These are phyloP conservation scores for Sporophila hypoxantha DNA, from an alignment of 2,113 vertebrate species.

Conservation along the genomic window DNA sequence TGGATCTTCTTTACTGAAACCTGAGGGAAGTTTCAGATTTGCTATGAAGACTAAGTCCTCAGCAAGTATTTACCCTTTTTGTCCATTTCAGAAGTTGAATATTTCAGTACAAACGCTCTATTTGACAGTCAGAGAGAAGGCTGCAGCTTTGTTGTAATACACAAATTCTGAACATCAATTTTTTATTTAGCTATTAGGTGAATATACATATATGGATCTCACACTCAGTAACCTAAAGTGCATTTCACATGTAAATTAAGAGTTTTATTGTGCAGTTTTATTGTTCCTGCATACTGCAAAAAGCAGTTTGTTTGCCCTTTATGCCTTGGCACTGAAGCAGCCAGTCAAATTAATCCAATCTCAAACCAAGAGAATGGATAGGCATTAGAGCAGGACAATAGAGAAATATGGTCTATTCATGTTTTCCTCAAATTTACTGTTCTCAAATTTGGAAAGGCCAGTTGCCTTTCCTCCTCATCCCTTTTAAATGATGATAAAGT, in stretches of 20 bases:
- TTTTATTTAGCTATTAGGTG: not conserved
- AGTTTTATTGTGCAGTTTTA: not conserved
- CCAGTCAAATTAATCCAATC: not conserved
- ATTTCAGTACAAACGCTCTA: not conserved
- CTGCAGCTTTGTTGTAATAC: not conserved
- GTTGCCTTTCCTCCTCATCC: not conserved
- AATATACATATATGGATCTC: not conserved
- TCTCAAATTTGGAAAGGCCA: not conserved
- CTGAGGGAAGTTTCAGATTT: not conserved
- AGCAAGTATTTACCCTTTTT: not conserved
- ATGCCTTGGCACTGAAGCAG: not conserved
- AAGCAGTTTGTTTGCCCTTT: not conserved
- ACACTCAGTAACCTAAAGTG: not conserved
- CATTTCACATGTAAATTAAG: not conserved
- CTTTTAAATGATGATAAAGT: not conserved
- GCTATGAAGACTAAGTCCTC: not conserved
- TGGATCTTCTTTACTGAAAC: not conserved
- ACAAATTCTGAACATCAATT: not conserved
- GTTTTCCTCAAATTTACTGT: not conserved
- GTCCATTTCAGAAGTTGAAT: not conserved
- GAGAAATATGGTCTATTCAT: accelerated
- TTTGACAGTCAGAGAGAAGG: not conserved
- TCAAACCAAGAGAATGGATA: not conserved
- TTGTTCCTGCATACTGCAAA: not conserved
- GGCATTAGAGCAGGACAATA: not conserved